Conservation (phyloP, 2,888 invertebrate genomes). For the Barypeithes pellucidus region DNA sequence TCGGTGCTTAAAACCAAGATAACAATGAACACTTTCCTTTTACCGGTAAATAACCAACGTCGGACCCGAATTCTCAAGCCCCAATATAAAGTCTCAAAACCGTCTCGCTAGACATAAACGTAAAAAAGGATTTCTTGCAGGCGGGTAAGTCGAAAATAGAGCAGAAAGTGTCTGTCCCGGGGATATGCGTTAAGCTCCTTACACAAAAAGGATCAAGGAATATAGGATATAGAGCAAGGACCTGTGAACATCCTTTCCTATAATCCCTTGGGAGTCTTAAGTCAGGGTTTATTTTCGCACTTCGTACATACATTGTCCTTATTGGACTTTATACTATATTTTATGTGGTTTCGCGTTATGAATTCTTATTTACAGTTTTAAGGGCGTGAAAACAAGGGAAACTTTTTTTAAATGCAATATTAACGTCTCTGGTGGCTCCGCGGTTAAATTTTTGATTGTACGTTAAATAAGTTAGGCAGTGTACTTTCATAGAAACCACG, state of each 20-base stretch:
- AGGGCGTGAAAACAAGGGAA: not conserved
- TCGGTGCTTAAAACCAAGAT: too few relatives aligned
- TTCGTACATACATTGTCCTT: slow-evolving; percentile 6
- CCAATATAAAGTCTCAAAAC: slow-evolving; percentile 21
- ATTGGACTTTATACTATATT: slow-evolving; percentile 6
- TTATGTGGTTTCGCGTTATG: not conserved
- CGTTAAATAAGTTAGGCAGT: too few relatives aligned
- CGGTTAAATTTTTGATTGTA: too few relatives aligned
- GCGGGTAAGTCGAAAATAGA: slow-evolving; percentile 51
- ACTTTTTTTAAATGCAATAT: not conserved
- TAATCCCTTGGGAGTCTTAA: slow-evolving; percentile 26
- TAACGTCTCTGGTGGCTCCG: too few relatives aligned
- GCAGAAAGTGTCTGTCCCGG: slow-evolving; percentile 47
- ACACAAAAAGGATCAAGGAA: slow-evolving; percentile 39
- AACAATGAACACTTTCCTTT: not conserved
- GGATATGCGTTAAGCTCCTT: slow-evolving; percentile 40
- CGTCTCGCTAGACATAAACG: slow-evolving; percentile 30
- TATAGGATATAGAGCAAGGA: slow-evolving; percentile 29
- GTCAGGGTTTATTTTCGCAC: slow-evolving; percentile 29
- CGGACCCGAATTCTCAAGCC: slow-evolving; percentile 12
- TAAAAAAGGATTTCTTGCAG: slow-evolving; percentile 39
- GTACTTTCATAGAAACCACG: too few relatives aligned
- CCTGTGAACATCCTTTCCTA: slow-evolving; percentile 19
- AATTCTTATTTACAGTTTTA: not conserved
- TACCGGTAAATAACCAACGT: not conserved